Base-by-base conservation (phyloP, 2,888 invertebrate genomes). In the Griposia aprilina region DNA sequence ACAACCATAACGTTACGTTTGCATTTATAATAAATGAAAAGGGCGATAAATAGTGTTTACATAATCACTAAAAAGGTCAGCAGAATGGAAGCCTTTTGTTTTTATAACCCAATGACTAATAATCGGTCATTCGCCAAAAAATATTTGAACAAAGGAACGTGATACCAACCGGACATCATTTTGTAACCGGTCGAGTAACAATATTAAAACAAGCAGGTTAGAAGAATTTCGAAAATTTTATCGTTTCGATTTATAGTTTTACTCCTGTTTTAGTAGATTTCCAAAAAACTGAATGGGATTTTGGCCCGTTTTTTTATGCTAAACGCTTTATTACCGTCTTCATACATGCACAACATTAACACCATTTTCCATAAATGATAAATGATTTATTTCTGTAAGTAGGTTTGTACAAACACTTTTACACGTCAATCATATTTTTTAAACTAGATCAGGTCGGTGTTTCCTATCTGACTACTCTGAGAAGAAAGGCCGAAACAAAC, bases 101-200 rank as follows among this genome's bases (percentile, higher is more conserved):
- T 20, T 26, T 11, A 30, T 5, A 52, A 52, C 13, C 20, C 30
- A 62, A 52, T 62, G 52, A 41, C 8, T 13, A 36, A 41, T 13
- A 36, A 41, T 57, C 68, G 45, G 30, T 45, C 11, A 62, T 62
- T 62, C 0, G 62, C 73, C 23, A 72, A 52, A 48, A 45, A 45
- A 52, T 23, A 62, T 45, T 52, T 26, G 26, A 45, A 73, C 26
- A 73, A 55, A 62, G 11, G 17, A 50, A 75, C 50, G 20, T 30
- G 23, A 52, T 30, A 13, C 41, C n/a, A 41, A 52, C 41, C 20
- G 41, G 23, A 55, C 23, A 45, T 69, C 63, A 74, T 45, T 65
- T 69, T 3, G 20, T 11, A 76, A 80, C 81, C 66, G 75, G 81
- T 80, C 17, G 13, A 62, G 45, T 75, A 15, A 62, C 60, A 75